These are phyloP conservation scores for Perca flavescens DNA, from an alignment of 2,113 vertebrate genomes.

Conservation along the genomic window DNA sequence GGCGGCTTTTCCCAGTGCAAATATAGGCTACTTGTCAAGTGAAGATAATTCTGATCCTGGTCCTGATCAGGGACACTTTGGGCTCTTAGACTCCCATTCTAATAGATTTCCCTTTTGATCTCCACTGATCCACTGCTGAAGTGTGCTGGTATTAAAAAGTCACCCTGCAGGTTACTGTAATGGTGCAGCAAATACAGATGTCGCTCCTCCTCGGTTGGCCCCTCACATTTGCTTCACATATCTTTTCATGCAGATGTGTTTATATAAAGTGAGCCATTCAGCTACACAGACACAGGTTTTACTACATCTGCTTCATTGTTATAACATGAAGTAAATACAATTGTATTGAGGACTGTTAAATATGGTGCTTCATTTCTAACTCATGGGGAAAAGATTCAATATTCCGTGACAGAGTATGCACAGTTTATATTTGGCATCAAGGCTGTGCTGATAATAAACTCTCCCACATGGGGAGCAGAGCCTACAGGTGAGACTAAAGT, in stretches of 20 bases:
- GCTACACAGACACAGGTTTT: neutral
- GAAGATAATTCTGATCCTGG: conserved; percentile 56
- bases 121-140: conserved; percentile 58
- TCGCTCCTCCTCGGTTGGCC: neutral
- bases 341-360: neutral
- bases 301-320: neutral
- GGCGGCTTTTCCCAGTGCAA: conserved; percentile 31
- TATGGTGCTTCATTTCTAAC: neutral
- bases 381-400: neutral
- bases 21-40: conserved; percentile 38
- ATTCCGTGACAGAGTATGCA: conserved; percentile 5
- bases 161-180: conserved; percentile 66
- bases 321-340: conserved; percentile 9
- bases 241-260: neutral
- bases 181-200: conserved; percentile 56
- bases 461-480: conserved; percentile 20
- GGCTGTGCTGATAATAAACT: conserved; percentile 30
- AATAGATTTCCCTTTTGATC: conserved; percentile 65
- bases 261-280: conserved; percentile 5
- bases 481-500: conserved; percentile 26
- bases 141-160: conserved; percentile 55
- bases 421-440: conserved; percentile 44
- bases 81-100: conserved; percentile 46
- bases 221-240: conserved; percentile 5
- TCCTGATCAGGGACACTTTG: conserved; percentile 45